Evolutionary conservation across 2,888 invertebrate genomes (phyloP), one percentile per base, ranked within the genome.

Genomic region (Aphidoletes aphidimyza): DNA sequence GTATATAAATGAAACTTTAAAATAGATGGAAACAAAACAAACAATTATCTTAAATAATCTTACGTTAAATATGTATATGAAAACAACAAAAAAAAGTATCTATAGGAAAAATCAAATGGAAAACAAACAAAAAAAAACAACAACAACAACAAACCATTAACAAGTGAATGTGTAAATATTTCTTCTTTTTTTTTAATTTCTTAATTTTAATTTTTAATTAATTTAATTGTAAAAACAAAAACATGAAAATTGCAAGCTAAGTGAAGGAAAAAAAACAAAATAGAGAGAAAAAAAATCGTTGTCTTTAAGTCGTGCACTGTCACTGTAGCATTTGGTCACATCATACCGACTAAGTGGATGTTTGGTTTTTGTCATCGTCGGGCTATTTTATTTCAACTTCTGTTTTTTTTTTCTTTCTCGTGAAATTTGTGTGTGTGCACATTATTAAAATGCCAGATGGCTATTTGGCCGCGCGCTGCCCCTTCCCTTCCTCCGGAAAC

Each of bases 161-260:
- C 54, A 54, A 54, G 54, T 36, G 37, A 81, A 81, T 81, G 8
- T 81, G 81, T 81, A 81, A 81, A 81, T 81, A 81, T 81, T 37
- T 37, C 81, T 81, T 22, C 81, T 37, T 30, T 30, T 69, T 69
- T 69, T 30, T 26, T 69, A 30, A 30, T 30, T 69, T 69, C 14
- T 69, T 69, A 26, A 69, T 69, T 30, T 69, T 69, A 30, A 17
- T 26, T 54, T 69, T 1, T 69, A 69, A 69, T 69, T 14, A 69
- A 69, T 30, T 69, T 69, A 69, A 69, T 30, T 69, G 34, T 69
- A 69, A 69, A 69, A 14, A 30, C 26, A 54, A 17, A 54, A 54
- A 54, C 3, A 26, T n/a, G n/a, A n/a, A n/a, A n/a, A n/a, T n/a
- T n/a, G n/a, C n/a, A n/a, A n/a, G n/a, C n/a, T n/a, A n/a, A n/a